These are phyloP conservation scores for human DNA, from an alignment of 2,113 vertebrate species.

Conservation along the genomic window DNA sequence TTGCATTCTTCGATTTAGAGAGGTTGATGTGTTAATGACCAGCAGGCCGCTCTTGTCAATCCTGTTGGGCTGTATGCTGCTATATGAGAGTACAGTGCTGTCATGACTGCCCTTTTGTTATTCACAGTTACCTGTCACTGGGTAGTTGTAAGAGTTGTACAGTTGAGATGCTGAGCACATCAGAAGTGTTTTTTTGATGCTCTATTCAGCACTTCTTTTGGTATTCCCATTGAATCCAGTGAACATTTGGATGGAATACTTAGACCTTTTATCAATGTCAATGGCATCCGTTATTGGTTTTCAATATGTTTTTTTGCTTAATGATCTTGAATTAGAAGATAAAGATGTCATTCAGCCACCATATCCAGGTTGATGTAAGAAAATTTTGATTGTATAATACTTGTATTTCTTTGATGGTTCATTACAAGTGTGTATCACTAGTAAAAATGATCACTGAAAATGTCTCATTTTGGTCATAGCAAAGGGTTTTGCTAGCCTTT, in stretches of 20 bases:
- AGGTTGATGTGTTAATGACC: background rate
- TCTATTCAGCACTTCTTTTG: background rate
- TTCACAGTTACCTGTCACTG: background rate
- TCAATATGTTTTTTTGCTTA: conserved; percentile 5
- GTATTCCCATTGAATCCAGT: background rate
- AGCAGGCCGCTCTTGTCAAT: background rate
- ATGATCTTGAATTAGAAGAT: conserved; percentile 8
- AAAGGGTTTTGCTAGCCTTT: background rate
- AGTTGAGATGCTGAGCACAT: background rate
- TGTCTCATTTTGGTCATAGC: background rate
- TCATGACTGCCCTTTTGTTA: background rate
- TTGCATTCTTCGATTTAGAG: background rate
- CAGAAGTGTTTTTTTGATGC: background rate
- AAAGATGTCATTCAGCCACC: background rate
- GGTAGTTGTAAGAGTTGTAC: background rate
- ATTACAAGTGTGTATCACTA: background rate
- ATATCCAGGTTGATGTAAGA: background rate
- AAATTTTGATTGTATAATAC: background rate
- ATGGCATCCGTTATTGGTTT: background rate
- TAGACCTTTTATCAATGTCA: background rate
- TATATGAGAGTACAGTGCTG: background rate
- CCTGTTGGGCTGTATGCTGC: background rate
- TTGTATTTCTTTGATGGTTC: conserved; percentile 23
- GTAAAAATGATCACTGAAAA: background rate
- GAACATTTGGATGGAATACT: background rate